Conservation (phyloP, 2,113 vertebrate genomes). For the Takifugu bimaculatus region DNA sequence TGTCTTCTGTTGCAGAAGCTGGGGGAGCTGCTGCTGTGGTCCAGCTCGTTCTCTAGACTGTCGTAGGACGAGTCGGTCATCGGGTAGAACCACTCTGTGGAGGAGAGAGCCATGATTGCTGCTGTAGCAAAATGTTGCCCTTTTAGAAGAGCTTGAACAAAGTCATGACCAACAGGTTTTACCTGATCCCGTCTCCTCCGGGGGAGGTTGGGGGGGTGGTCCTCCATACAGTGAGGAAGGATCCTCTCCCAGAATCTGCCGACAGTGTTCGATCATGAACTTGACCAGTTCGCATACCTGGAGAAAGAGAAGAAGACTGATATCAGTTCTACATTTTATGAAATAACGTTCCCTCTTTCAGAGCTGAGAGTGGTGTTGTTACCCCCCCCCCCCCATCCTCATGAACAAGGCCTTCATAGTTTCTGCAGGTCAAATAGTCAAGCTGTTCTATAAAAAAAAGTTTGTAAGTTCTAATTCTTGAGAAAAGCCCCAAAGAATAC, state of each 20-base stretch:
- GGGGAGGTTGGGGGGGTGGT: conserved; percentile 71
- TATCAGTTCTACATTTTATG: too few species aligned
- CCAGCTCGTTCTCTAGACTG: conserved; percentile 89
- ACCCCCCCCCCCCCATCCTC: too few species aligned
- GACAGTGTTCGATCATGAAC: conserved; percentile 89
- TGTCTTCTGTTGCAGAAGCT: conserved; percentile 64
- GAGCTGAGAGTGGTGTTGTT: too few species aligned
- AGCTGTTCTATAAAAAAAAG: not conserved
- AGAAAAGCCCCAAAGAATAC: too few species aligned
- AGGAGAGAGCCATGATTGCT: not conserved
- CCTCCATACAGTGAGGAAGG: conserved; percentile 81
- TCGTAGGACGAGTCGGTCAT: conserved; percentile 92
- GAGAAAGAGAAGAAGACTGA: not conserved
- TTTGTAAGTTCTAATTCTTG: not conserved
- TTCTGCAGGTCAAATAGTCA: not conserved
- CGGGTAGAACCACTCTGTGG: conserved; percentile 82
- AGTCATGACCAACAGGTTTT: conserved; percentile 21
- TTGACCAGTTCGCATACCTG: conserved; percentile 72
- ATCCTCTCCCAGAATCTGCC: conserved; percentile 83
- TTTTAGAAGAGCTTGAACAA: not conserved
- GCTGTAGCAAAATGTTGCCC: not conserved
- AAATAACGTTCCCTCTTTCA: too few species aligned
- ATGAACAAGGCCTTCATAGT: too few species aligned
- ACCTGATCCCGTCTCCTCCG: conserved; percentile 79
- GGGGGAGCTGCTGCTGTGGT: conserved; percentile 70